Percentiles rank a stretch among this genome's conserved stretches.
Conservation (phyloP, 2,797 vertebrate species). For the Myripristis jacobus region DNA sequence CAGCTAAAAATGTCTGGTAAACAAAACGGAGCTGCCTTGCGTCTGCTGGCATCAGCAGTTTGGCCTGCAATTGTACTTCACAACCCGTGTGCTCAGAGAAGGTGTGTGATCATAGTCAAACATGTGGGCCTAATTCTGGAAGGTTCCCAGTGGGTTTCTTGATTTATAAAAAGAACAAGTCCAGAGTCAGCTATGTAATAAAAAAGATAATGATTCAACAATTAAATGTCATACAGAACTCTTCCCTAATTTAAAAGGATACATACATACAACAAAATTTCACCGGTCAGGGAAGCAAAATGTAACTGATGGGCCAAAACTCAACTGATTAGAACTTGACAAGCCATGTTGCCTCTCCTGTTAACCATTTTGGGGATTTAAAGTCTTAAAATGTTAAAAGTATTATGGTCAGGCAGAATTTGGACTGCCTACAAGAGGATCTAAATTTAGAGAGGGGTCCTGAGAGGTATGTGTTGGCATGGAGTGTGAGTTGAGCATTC, state of each 20-base stretch:
- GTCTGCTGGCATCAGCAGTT: slow-evolving; percentile 87
- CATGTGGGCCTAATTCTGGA: slow-evolving; percentile 54
- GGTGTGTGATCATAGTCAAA: slow-evolving; percentile 60
- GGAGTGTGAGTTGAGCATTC: slow-evolving; percentile 75
- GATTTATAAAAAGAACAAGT: slow-evolving; percentile 6
- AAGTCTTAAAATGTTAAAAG: slow-evolving; percentile 14
- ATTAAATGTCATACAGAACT: neutral
- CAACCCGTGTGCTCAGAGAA: slow-evolving; percentile 68
- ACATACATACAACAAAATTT: too few species aligned
- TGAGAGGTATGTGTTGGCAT: slow-evolving; percentile 90
- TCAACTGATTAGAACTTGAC: neutral
- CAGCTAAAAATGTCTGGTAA: slow-evolving; percentile 83
- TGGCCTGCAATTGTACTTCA: slow-evolving; percentile 83
- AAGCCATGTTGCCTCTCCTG: neutral
- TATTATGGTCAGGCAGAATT: slow-evolving; percentile 72
- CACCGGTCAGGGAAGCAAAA: neutral
- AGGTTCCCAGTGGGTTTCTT: slow-evolving; percentile 51
- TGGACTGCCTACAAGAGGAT: slow-evolving; percentile 70
- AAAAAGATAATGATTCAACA: neutral
- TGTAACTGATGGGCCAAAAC: neutral
- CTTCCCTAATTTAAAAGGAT: too few species aligned
- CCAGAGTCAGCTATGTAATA: neutral
- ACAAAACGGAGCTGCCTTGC: slow-evolving; percentile 83
- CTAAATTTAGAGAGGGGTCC: slow-evolving; percentile 97
- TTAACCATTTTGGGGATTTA: slow-evolving; percentile 17